Evolutionary conservation across 2,113 vertebrate genomes (phyloP).

Genomic region (Brachypodius melanocephalos): DNA sequence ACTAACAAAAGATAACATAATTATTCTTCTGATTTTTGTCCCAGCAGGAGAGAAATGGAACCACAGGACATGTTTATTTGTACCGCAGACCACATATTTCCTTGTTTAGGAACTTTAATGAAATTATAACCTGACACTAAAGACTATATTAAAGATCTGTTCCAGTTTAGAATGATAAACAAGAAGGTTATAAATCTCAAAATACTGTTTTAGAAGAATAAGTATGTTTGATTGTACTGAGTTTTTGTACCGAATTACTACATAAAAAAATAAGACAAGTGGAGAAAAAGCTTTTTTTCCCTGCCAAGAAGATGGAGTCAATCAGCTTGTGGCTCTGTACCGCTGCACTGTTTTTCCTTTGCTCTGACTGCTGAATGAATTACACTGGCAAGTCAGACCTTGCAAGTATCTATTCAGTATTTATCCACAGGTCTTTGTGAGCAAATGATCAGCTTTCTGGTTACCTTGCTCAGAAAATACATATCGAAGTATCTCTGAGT

Average conservation of each 20-base stretch:
- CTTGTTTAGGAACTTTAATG: slow-evolving; percentile 35
- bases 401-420: background rate
- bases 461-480: background rate
- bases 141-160: slow-evolving; percentile 9
- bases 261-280: background rate
- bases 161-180: slow-evolving; percentile 27
- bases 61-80: slow-evolving; percentile 31
- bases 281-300: background rate
- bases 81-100: slow-evolving; percentile 13
- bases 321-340: background rate
- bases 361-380: background rate
- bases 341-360: background rate
- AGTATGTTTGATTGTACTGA: background rate
- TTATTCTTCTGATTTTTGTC: slow-evolving; percentile 35
- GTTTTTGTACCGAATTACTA: background rate
- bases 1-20: slow-evolving; percentile 34
- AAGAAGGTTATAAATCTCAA: background rate
- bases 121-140: slow-evolving; percentile 10
- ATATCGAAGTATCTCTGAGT: background rate
- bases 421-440: background rate
- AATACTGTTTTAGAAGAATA: background rate
- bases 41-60: slow-evolving; percentile 1
- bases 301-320: background rate
- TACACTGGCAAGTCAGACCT: background rate
- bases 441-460: background rate